A percentile compares a stretch with the other conserved stretches of the same genome.
Evolutionary conservation across 2,113 vertebrate genomes (phyloP).

Genomic region (Oenanthe melanoleuca): DNA sequence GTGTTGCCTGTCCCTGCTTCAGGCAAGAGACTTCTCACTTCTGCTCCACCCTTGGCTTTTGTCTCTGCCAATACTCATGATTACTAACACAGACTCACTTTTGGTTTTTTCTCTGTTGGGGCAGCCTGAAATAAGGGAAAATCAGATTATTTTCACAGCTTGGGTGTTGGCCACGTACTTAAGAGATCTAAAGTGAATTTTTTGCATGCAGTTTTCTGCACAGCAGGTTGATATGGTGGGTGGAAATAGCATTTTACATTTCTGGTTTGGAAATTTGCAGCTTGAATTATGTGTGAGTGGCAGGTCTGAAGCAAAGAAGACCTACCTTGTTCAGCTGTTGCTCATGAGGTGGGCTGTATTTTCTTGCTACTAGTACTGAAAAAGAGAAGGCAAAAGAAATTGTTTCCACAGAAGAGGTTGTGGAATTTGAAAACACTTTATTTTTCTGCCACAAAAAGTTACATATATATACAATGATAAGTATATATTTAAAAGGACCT

Average conservation of each 20-base stretch:
- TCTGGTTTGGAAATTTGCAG: background rate
- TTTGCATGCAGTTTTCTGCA: background rate
- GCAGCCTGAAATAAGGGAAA: background rate
- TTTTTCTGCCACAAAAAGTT: background rate
- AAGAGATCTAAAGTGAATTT: background rate
- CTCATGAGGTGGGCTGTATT: background rate
- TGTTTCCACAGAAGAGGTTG: background rate
- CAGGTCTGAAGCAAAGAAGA: conserved; percentile 29
- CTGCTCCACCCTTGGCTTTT: background rate
- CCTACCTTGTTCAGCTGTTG: background rate
- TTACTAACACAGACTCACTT: background rate
- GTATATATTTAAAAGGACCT: background rate
- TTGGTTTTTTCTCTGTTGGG: background rate
- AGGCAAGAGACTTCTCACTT: background rate
- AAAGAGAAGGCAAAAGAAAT: background rate
- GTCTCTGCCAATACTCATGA: background rate
- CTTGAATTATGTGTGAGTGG: background rate
- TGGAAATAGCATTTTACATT: background rate
- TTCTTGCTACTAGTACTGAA: background rate
- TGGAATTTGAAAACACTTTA: background rate
- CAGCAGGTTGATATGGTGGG: background rate
- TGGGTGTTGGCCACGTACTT: background rate
- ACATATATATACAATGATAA: background rate
- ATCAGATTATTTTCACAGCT: background rate
- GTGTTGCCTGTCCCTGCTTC: background rate